A percentile compares a stretch with the other conserved stretches of the same genome.
Conservation (phyloP, 2,113 vertebrate genomes). For the Urocitellus parryii region DNA sequence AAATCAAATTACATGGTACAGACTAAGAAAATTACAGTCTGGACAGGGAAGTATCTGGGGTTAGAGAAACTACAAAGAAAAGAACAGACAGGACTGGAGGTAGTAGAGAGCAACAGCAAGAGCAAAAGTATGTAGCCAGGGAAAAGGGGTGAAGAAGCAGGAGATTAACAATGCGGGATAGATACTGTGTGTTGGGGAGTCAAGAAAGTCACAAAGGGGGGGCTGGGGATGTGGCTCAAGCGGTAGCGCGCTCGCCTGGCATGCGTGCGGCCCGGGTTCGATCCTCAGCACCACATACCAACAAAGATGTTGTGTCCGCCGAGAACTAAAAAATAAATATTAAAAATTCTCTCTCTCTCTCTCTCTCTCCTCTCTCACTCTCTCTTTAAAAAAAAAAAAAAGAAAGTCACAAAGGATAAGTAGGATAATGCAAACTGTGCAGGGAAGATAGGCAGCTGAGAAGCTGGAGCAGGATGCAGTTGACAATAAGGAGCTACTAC, state of each 20-base stretch:
- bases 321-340: no score
- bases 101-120: neutral
- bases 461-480: neutral
- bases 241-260: no score
- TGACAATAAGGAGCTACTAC: neutral
- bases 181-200: neutral
- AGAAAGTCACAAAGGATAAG: neutral
- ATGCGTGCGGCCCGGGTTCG: no score
- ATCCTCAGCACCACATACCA: no score
- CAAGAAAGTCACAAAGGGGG: neutral
- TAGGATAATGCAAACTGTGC: neutral
- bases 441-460: neutral
- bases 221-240: no score
- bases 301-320: no score
- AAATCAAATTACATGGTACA: conserved; percentile 40
- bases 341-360: no score
- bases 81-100: neutral
- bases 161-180: neutral
- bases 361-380: no score
- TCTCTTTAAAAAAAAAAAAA: no score
- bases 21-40: conserved; percentile 55
- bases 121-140: neutral
- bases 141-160: neutral
- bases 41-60: conserved; percentile 16
- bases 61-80: conserved; percentile 40